Percentiles rank a stretch among this genome's conserved stretches.
phyloP scores from a whole-genome alignment of 2,888 invertebrate genomes.

The Lampropteryx suffumata region DNA sequence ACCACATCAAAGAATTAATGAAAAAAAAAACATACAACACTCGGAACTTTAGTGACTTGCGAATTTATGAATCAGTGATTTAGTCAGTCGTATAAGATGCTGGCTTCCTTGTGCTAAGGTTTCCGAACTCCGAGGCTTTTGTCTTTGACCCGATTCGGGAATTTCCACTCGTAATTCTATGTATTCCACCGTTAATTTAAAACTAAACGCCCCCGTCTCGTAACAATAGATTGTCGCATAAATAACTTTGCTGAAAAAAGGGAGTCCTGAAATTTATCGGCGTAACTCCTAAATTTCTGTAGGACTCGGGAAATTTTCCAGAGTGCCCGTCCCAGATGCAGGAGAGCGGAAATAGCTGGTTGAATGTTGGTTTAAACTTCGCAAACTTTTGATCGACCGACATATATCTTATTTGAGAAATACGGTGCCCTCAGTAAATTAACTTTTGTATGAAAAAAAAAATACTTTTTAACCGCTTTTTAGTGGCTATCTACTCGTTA shows the following conservation, averaged over 20 bases:
- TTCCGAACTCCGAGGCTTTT: constrained; percentile 26
- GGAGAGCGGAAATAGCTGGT: background rate
- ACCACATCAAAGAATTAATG: too few species aligned
- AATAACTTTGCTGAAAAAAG: constrained; percentile 64
- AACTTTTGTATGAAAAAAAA: too few species aligned
- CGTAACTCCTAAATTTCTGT: constrained; percentile 33
- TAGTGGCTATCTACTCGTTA: too few species aligned
- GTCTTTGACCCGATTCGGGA: constrained; percentile 31
- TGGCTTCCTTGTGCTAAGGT: background rate
- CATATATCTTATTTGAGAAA: too few species aligned
- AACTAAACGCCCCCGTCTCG: constrained; percentile 63
- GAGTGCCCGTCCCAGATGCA: constrained; percentile 17
- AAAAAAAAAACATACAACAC: too few species aligned
- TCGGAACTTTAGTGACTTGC: too few species aligned
- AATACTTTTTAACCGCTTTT: too few species aligned
- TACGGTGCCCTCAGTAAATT: too few species aligned
- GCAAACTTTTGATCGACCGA: too few species aligned
- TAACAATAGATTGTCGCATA: constrained; percentile 68
- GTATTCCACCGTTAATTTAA: constrained; percentile 70
- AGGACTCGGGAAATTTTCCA: constrained; percentile 27
- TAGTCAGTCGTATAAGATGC: too few species aligned
- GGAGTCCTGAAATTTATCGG: constrained; percentile 50
- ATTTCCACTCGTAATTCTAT: constrained; percentile 50
- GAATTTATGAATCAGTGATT: too few species aligned
- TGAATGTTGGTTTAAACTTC: too few species aligned